Conservation (phyloP, 35 echinoderm and acorn worm genomes). For the Ptychodera flava region DNA sequence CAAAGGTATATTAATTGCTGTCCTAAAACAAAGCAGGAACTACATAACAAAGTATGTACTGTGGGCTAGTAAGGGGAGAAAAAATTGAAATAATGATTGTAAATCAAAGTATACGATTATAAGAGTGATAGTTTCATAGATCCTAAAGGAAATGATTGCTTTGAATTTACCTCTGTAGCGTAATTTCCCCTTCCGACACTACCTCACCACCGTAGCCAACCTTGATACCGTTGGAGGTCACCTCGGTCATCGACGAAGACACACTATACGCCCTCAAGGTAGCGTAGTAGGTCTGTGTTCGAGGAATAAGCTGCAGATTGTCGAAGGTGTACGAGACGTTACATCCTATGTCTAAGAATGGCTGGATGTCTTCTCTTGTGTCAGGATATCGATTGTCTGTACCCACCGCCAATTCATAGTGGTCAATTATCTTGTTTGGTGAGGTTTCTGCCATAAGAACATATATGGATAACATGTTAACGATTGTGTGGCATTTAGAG, state of each 20-base stretch:
- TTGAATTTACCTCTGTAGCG: no score
- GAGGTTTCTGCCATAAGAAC: no score
- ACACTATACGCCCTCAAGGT: conserved; percentile 31
- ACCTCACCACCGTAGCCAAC: conserved; percentile 21
- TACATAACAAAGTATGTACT: conserved; percentile 5
- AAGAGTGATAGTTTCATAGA: no score
- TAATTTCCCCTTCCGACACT: no score
- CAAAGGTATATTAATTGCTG: no score
- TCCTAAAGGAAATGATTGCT: no score
- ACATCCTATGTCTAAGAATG: conserved; percentile 25
- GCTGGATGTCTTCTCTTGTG: conserved; percentile 26
- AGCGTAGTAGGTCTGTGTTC: conserved; percentile 24
- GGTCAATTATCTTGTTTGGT: conserved; percentile 20
- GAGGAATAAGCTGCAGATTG: conserved; percentile 10
- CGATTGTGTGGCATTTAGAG: no score
- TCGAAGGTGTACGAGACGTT: conserved; percentile 22
- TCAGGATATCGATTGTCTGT: conserved; percentile 39
- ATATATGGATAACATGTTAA: no score
- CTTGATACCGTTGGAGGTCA: conserved; percentile 32
- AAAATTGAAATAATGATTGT: conserved; percentile 6
- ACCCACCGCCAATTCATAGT: conserved; percentile 34
- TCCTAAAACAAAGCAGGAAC: no score
- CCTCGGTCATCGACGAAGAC: conserved; percentile 14
- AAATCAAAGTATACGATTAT: no score
- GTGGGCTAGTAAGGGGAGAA: conserved; percentile 7